Base-by-base conservation (phyloP, 1,140 invertebrate species). In the Drosophila truncata region DNA sequence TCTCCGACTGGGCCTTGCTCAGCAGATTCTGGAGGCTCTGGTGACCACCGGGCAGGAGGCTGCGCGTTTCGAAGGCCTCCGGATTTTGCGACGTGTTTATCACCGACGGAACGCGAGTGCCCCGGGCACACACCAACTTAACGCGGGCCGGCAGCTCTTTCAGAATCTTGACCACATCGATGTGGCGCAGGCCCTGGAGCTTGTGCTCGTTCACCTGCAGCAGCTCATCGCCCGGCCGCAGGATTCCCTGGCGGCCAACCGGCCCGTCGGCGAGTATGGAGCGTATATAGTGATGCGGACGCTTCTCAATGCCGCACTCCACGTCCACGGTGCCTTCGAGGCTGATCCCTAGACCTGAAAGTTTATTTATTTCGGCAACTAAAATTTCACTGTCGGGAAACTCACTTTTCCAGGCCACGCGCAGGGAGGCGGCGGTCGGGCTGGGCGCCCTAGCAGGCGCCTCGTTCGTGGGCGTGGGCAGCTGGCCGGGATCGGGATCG, bases 301-400 rank as follows among this genome's bases (percentile, higher is more conserved):
- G 94, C 78, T 97, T 94, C 95, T 98, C 96, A 61, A 96, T 94
- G 35, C 97, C 97, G 72, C 96, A 95, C 93, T 97, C 96, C 16
- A 97, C 96, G 92, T 98, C 97, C 20, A 98, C 98, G 10, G 98
- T 99, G 37, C 98, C 98, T 93, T 99, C 98, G 65, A 99, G 94
- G 92, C 97, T 97, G 72, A 99, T 98, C 6, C 98, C 98, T 61
- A 99, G 94, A 55, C 97, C 97, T 81, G 96, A 95, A 75, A 97
- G 95, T 94, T 98, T 98, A 79, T 95, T 95, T 67, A 98, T 93
- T 94, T 97, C 96, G 70, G 97, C 96, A 80, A 98, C 95, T 81
- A 96, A 93, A 86, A 97, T 95, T 82, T 97, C 95, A 78, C 96
- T 94, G 76, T 96, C 95, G 46, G 96, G 94, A 85, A 97, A 94